Conservation (phyloP, 2,113 vertebrate species). For the Marmota flaviventris region DNA sequence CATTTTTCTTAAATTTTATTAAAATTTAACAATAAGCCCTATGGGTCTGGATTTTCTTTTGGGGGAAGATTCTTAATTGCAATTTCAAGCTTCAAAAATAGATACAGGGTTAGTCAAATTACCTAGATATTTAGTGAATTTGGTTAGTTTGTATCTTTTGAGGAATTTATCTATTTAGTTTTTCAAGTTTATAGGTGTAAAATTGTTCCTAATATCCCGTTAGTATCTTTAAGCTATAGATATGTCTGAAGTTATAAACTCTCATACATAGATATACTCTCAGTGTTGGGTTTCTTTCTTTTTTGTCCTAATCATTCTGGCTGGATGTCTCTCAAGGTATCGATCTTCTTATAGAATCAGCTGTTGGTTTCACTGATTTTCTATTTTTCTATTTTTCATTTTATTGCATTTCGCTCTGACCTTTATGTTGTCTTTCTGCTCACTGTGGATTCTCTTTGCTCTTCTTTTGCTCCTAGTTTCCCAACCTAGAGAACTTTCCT, state of each 20-base stretch:
- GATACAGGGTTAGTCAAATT: background rate
- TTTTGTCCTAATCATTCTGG: background rate
- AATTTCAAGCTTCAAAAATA: conserved; percentile 34
- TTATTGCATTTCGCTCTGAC: background rate
- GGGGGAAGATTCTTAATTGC: background rate
- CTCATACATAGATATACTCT: background rate
- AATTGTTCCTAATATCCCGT: background rate
- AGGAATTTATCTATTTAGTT: background rate
- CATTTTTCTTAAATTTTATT: background rate
- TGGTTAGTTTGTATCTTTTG: background rate
- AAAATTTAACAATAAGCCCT: conserved; percentile 26
- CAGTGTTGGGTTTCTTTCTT: background rate
- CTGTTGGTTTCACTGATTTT: background rate
- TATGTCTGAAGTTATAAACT: background rate
- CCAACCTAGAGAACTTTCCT: background rate
- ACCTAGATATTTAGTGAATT: background rate
- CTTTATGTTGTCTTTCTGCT: background rate
- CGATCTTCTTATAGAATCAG: background rate
- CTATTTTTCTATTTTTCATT: background rate
- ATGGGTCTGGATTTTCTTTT: background rate
- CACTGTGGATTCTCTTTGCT: background rate
- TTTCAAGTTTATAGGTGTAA: background rate
- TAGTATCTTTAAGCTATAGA: background rate
- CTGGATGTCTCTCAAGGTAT: background rate
- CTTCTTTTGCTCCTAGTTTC: background rate